These are phyloP conservation scores for Ginglymostoma cirratum DNA, from an alignment of 2,113 vertebrate species.

Conservation along the genomic window DNA sequence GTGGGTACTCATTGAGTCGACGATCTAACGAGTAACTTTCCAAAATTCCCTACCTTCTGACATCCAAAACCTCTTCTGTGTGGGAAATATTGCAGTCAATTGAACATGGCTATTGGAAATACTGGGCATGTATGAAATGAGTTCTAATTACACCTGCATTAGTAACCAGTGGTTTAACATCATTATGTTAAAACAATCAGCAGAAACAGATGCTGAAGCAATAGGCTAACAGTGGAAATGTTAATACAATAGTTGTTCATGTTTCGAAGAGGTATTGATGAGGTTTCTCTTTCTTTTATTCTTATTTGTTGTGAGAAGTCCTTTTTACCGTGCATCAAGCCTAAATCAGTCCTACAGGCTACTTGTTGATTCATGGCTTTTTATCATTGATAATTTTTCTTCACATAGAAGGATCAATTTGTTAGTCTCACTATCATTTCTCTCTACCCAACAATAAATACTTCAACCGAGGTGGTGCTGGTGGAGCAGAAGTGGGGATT, in stretches of 20 bases:
- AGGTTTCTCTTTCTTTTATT: neutral
- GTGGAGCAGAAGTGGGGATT: no score
- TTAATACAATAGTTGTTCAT: neutral
- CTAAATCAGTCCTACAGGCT: neutral
- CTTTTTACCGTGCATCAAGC: neutral
- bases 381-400: neutral
- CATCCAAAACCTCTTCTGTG: neutral
- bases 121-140: neutral
- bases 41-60: neutral
- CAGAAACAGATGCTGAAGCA: neutral
- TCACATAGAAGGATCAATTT: neutral
- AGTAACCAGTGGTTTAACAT: neutral
- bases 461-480: neutral
- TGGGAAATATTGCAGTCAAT: neutral
- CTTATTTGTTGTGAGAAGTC: neutral
- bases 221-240: neutral
- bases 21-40: neutral
- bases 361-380: neutral
- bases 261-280: neutral
- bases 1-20: neutral
- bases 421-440: neutral
- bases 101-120: no score
- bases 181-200: neutral
- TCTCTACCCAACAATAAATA: neutral
- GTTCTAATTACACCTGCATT: neutral